Evolutionary conservation across 2,797 vertebrate genomes (phyloP).

Genomic region (Etheostoma perlongum): DNA sequence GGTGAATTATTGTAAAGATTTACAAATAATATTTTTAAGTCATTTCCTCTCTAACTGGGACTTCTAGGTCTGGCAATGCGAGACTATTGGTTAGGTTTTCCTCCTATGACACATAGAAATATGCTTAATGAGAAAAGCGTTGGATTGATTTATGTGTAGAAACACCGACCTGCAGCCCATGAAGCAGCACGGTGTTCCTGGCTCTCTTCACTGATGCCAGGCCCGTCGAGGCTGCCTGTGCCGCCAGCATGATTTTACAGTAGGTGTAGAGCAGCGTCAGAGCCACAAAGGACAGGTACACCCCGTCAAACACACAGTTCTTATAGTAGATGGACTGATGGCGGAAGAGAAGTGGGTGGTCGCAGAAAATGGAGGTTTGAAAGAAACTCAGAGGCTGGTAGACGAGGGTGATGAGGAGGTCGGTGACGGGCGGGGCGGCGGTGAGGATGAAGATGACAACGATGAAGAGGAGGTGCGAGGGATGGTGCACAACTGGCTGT

Average conservation of each 20-base stretch:
- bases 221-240: constrained; percentile 77
- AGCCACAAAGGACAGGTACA: constrained; percentile 84
- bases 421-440: constrained; percentile 74
- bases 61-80: no score
- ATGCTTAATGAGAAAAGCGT: neutral
- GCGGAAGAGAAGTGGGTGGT: constrained; percentile 81
- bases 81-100: no score
- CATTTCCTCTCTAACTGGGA: no score
- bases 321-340: constrained; percentile 84
- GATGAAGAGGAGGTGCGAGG: constrained; percentile 78
- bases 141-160: neutral
- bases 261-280: constrained; percentile 85
- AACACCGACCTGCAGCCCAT: constrained; percentile 76
- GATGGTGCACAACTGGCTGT: constrained; percentile 81
- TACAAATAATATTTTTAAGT: no score
- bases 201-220: constrained; percentile 77
- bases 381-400: constrained; percentile 75
- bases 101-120: neutral
- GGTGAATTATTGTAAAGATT: no score
- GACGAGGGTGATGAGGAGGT: constrained; percentile 80
- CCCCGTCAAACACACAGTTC: constrained; percentile 82
- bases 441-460: constrained; percentile 73
- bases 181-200: constrained; percentile 85
- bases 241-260: constrained; percentile 83
- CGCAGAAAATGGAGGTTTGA: constrained; percentile 78